Evolutionary conservation across 2,888 invertebrate genomes (phyloP).

Genomic region (Mactromeris polynyma): DNA sequence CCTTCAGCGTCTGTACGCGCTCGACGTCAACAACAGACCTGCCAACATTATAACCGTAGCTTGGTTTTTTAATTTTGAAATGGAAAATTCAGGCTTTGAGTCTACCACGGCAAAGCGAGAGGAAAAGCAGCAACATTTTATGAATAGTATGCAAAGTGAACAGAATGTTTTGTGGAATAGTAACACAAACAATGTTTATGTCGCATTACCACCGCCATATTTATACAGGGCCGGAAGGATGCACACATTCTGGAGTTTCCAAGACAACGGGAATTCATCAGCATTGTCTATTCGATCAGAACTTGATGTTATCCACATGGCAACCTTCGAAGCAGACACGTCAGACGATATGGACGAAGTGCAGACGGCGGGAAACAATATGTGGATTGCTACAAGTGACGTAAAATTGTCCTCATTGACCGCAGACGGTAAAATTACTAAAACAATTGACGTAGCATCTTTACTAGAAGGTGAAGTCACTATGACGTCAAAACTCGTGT

Average conservation of each 20-base stretch:
- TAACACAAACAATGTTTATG: background rate
- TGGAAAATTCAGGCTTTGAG: background rate
- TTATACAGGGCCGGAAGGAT: background rate
- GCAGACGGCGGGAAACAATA: background rate
- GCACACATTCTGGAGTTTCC: conserved; percentile 27
- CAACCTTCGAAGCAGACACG: conserved; percentile 10
- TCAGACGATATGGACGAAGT: background rate
- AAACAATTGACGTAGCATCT: background rate
- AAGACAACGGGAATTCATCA: conserved; percentile 8
- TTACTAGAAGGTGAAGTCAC: background rate
- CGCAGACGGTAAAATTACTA: conserved; percentile 11
- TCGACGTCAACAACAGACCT: conserved; percentile 19
- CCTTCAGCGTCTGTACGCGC: conserved; percentile 28
- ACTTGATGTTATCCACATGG: conserved; percentile 26
- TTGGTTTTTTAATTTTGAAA: conserved; percentile 36
- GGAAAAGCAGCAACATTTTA: background rate
- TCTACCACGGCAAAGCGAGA: background rate
- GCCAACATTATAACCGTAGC: conserved; percentile 20
- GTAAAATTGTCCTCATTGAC: background rate
- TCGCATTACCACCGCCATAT: conserved; percentile 22
- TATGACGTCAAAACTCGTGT: background rate
- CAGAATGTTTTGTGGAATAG: conserved; percentile 17
- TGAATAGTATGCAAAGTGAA: conserved; percentile 19
- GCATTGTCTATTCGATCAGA: conserved; percentile 13
- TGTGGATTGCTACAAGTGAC: conserved; percentile 9